These are phyloP conservation scores for Acropora tenuis DNA, from an alignment of 64 coral and sea anemone species.

Conservation along the genomic window DNA sequence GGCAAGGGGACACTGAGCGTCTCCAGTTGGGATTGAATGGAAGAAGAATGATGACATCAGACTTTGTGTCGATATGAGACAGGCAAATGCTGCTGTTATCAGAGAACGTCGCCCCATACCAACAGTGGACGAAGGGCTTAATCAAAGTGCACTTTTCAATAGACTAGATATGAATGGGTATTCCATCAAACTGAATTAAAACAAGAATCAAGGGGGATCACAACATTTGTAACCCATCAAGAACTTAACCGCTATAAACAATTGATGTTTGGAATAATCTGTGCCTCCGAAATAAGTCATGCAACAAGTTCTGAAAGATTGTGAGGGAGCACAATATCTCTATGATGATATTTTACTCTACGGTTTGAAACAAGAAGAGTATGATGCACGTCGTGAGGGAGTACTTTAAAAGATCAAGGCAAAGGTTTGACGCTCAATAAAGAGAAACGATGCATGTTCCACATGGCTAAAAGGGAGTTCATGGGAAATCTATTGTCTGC, in stretches of 20 bases:
- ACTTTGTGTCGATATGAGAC: constrained; percentile 51
- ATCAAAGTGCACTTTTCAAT: constrained; percentile 21
- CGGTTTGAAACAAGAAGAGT: too few relatives aligned
- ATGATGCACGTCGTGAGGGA: too few relatives aligned
- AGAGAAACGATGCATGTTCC: too few relatives aligned
- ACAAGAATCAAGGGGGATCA: constrained; percentile 42
- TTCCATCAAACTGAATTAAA: constrained; percentile 42
- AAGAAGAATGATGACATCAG: constrained; percentile 19
- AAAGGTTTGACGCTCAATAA: too few relatives aligned
- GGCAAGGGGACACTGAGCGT: constrained; percentile 17
- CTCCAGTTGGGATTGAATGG: constrained; percentile 23
- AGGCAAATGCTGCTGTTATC: not conserved
- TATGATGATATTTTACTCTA: constrained; percentile 55
- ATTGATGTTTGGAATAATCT: constrained; percentile 59
- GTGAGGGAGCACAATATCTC: constrained; percentile 43
- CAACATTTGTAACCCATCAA: constrained; percentile 47
- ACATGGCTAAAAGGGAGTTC: too few relatives aligned
- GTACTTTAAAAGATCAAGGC: too few relatives aligned
- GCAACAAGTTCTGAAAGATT: constrained; percentile 39
- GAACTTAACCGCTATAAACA: constrained; percentile 38
- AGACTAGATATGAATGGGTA: constrained; percentile 22
- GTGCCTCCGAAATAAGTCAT: constrained; percentile 47
- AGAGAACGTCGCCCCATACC: constrained; percentile 52
- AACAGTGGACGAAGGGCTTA: constrained; percentile 51
- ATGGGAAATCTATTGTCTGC: too few relatives aligned